Evolutionary conservation across 2,888 invertebrate species (phyloP), one percentile per base, ranked within the genome.

Genomic region (Agrochola circellaris): DNA sequence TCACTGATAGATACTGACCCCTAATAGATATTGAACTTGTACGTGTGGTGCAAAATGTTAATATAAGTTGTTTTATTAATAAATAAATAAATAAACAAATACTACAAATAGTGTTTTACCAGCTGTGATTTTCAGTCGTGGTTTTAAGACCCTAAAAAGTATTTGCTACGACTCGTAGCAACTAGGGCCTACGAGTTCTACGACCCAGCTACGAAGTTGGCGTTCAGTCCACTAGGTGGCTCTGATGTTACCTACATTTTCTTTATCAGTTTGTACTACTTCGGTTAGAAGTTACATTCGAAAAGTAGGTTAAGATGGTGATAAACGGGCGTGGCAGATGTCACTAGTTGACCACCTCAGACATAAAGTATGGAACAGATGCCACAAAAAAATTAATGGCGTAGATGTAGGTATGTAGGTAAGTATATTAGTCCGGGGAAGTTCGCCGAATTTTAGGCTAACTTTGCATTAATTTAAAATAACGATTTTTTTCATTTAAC

Each of bases 201-300:
- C 30, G 60, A 60, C 60, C 9, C 9, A 34, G 60, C 42, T 73
- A 30, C 51, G n/a, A 42, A 62, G 51, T 73, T 54, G 13, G 13
- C n/a, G 7, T 23, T 48, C 5, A 45, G 30, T 58, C 56, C 51
- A 64, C 58, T 68, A 73, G 79, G 23, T 67, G 79, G 79, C 73
- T 56, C 11, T 60, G 5, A 60, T 20, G 4, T 38, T 48, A 30
- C 30, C 2, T 58, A 58, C 11, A n/a, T 56, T 30, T 30, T 23
- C 13, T 8, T 2, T 66, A 48, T 13, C 20, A 1, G 8, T 13
- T 48, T 66, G 48, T 48, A 26, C 1, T 66, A 20, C n/a, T n/a
- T 7, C 8, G 5, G n/a, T n/a, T 7, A 13, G 2, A 38, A 17
- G 9, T 42, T 42, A 8, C 8, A 26, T 58, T 26, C 1, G 7